Percentiles rank a stretch among this genome's conserved stretches.
These are phyloP conservation scores for Xerus rutilus DNA, from an alignment of 2,797 vertebrate species.

Conservation along the genomic window DNA sequence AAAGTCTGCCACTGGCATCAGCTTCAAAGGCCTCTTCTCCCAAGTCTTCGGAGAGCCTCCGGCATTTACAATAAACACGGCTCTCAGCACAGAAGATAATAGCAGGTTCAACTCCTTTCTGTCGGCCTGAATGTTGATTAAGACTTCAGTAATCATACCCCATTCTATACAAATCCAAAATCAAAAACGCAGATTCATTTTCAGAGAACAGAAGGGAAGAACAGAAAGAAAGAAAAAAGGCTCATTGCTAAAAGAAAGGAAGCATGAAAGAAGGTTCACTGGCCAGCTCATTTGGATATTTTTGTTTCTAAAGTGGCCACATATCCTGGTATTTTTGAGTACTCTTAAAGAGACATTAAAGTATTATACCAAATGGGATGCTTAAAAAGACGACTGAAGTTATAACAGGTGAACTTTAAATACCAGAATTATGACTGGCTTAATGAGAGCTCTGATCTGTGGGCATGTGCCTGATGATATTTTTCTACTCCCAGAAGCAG, in stretches of 20 bases:
- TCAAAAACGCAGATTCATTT: constrained; percentile 60
- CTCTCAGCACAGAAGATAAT: constrained; percentile 58
- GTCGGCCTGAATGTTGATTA: constrained; percentile 51
- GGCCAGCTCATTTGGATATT: not conserved
- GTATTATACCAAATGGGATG: not conserved
- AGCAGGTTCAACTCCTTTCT: constrained; percentile 41
- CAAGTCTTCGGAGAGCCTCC: constrained; percentile 47
- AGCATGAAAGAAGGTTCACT: not conserved
- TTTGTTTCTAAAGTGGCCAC: constrained; percentile 46
- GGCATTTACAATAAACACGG: constrained; percentile 58
- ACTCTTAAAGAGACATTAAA: constrained; percentile 57
- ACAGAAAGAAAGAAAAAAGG: not conserved
- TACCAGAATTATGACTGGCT: not conserved
- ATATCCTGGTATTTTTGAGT: not conserved
- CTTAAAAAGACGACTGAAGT: constrained; percentile 1
- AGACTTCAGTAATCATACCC: constrained; percentile 46
- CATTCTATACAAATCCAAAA: constrained; percentile 5
- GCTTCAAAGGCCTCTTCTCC: constrained; percentile 59
- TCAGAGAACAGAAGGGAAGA: constrained; percentile 35
- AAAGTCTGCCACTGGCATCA: not conserved
- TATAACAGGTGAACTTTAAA: constrained; percentile 61
- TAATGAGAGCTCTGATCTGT: constrained; percentile 8
- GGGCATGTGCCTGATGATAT: constrained; percentile 1
- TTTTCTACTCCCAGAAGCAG: constrained; percentile 56
- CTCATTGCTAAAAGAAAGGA: not conserved